A percentile compares a stretch with the other conserved stretches of the same genome.
Evolutionary conservation across 2,113 vertebrate genomes (phyloP).

Genomic region (Otus sunia): DNA sequence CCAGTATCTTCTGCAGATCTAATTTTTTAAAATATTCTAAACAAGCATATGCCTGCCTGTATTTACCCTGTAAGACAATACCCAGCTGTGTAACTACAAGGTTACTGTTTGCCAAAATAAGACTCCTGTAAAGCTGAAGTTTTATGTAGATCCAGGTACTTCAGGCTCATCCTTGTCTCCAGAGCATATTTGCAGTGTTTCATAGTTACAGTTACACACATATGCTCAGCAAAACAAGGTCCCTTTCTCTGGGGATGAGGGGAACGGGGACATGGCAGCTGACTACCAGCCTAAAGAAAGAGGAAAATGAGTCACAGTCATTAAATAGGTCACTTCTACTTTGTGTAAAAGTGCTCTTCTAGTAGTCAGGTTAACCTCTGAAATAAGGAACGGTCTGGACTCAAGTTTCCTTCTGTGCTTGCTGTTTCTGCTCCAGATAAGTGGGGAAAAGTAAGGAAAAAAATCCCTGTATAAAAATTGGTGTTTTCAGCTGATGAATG

Average conservation of each 20-base stretch:
- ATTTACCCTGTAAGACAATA: not conserved
- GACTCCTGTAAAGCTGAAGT: not conserved
- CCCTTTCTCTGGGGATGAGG: not conserved
- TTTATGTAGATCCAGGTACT: not conserved
- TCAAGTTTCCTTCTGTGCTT: not conserved
- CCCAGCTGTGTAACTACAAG: not conserved
- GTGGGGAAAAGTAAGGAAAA: not conserved
- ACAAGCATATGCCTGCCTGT: conserved; percentile 8
- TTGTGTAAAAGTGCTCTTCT: not conserved
- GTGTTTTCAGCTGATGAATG: not conserved
- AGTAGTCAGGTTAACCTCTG: not conserved
- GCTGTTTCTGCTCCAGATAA: not conserved
- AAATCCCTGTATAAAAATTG: not conserved
- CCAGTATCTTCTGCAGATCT: not conserved
- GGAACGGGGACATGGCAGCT: not conserved
- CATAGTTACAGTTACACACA: not conserved
- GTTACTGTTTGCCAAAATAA: not conserved
- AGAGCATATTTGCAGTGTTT: not conserved
- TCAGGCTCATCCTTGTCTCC: not conserved
- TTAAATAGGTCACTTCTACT: conserved; percentile 43
- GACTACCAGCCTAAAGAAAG: not conserved
- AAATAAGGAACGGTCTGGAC: not conserved
- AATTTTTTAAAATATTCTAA: not conserved
- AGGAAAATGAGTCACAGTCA: conserved; percentile 18
- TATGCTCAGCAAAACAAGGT: not conserved